These are phyloP conservation scores for Epizoanthus rinbou DNA, from an alignment of 92 coral and sea anemone genomes.

Conservation along the genomic window DNA sequence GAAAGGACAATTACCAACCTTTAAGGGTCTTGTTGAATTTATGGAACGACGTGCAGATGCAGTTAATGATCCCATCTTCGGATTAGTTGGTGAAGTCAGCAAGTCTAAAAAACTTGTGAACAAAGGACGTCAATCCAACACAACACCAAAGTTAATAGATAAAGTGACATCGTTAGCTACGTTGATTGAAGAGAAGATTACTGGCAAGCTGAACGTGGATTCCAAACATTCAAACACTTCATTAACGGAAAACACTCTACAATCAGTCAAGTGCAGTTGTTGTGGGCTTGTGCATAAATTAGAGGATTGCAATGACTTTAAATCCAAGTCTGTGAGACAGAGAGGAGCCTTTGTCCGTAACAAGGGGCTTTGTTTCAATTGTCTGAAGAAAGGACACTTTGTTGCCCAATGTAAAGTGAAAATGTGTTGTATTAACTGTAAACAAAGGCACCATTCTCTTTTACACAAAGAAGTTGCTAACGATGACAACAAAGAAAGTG, in stretches of 20 bases:
- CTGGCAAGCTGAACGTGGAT: constrained; percentile 2
- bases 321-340: constrained; percentile 49
- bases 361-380: constrained; percentile 47
- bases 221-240: constrained; percentile 34
- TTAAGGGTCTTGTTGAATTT: constrained; percentile 54
- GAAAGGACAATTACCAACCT: constrained; percentile 36
- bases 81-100: constrained; percentile 33
- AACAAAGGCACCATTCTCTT: constrained; percentile 56
- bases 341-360: constrained; percentile 38
- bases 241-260: constrained; percentile 7
- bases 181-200: background rate
- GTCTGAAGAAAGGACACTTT: constrained; percentile 45
- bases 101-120: constrained; percentile 19
- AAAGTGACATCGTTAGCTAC: constrained; percentile 35
- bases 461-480: constrained; percentile 58
- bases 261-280: constrained; percentile 34
- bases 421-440: constrained; percentile 51
- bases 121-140: constrained; percentile 3
- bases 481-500: constrained; percentile 34
- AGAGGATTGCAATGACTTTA: constrained; percentile 47
- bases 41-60: constrained; percentile 57
- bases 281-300: constrained; percentile 38
- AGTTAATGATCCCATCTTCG: constrained; percentile 49
- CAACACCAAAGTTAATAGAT: constrained; percentile 10
- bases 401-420: constrained; percentile 45